These are phyloP conservation scores for Pseudochirops corinnae DNA, from an alignment of 2,797 vertebrate genomes.

Conservation along the genomic window DNA sequence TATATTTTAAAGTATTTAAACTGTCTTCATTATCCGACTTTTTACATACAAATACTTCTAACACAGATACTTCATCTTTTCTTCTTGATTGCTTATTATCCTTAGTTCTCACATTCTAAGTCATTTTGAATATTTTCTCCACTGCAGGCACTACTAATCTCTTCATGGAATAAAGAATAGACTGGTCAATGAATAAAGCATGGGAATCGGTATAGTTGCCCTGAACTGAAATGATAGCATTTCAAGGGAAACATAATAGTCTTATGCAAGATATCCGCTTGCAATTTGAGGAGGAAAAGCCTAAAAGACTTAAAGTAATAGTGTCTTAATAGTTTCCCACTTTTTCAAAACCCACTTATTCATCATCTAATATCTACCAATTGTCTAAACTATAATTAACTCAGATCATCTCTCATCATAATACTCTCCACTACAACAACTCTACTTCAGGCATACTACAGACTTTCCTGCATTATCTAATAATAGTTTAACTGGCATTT, in stretches of 20 bases:
- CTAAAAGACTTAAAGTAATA: background rate
- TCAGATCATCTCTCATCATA: background rate
- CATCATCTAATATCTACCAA: background rate
- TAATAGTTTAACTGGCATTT: background rate
- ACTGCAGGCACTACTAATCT: background rate
- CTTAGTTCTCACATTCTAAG: conserved; percentile 29
- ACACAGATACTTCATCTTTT: conserved; percentile 17
- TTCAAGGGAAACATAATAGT: background rate
- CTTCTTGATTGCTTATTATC: background rate
- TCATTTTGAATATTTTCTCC: conserved; percentile 15
- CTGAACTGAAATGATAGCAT: background rate
- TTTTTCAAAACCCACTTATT: background rate
- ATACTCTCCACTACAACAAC: background rate
- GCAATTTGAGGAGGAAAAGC: background rate
- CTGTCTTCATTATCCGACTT: conserved; percentile 41
- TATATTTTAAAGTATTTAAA: background rate
- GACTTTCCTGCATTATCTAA: background rate
- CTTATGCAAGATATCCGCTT: background rate
- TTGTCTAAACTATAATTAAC: background rate
- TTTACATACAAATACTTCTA: conserved; percentile 38
- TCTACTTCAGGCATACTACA: background rate
- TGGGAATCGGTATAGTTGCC: background rate
- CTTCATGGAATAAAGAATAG: conserved; percentile 7
- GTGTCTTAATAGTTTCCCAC: background rate
- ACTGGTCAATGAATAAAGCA: background rate